These are phyloP conservation scores for Drosophila suzukii DNA, from an alignment of 1,140 invertebrate genomes.

Conservation along the genomic window DNA sequence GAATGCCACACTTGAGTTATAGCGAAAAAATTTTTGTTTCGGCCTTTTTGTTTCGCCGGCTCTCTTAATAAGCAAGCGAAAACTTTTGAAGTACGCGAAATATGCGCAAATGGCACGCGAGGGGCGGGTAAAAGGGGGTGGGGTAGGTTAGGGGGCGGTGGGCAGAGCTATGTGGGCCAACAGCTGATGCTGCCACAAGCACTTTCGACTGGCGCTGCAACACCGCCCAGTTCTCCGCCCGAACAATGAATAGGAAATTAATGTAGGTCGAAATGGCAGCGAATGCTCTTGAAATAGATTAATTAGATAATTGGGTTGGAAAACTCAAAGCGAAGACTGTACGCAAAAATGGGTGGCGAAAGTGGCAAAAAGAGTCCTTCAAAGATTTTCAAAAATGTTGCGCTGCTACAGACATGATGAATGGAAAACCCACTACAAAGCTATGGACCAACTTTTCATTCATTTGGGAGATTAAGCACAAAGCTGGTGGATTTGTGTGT, in stretches of 20 bases:
- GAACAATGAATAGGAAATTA: conserved; percentile 80
- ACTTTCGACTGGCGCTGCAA: conserved; percentile 58
- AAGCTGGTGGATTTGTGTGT: neutral
- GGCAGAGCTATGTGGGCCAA: conserved; percentile 23
- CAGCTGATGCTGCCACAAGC: conserved; percentile 47
- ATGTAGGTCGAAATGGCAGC: conserved; percentile 80
- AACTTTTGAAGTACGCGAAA: conserved; percentile 78
- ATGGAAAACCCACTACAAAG: conserved; percentile 8
- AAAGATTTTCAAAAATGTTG: conserved; percentile 13
- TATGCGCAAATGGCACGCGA: conserved; percentile 68
- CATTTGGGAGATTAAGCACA: neutral
- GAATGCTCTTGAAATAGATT: conserved; percentile 79
- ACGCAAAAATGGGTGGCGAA: neutral
- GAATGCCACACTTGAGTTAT: conserved; percentile 75
- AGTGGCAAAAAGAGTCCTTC: conserved; percentile 11
- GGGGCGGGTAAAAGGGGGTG: neutral
- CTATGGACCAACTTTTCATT: conserved; percentile 5
- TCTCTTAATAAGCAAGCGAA: conserved; percentile 75
- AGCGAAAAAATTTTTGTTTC: conserved; percentile 60
- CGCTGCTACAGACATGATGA: conserved; percentile 24
- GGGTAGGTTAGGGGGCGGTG: neutral
- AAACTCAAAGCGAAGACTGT: conserved; percentile 12
- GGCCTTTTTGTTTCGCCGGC: conserved; percentile 45
- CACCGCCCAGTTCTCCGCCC: conserved; percentile 11
- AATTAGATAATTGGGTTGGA: conserved; percentile 67